These are phyloP conservation scores for Biston stratarius DNA, from an alignment of 2,888 invertebrate species.

Conservation along the genomic window DNA sequence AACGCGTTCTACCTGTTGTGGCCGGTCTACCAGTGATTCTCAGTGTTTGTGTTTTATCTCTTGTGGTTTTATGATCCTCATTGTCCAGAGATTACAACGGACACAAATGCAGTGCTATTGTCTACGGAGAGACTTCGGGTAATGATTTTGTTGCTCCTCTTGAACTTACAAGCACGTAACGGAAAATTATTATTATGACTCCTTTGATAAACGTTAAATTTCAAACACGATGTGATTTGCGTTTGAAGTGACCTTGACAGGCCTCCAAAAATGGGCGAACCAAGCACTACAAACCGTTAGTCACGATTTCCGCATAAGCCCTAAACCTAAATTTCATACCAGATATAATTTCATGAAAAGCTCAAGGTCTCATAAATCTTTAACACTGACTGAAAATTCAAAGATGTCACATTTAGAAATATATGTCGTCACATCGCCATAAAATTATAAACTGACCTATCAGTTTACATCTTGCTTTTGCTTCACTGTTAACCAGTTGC, in stretches of 20 bases:
- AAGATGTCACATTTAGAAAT: constrained; percentile 33
- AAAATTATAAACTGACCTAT: constrained; percentile 11
- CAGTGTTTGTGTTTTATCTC: constrained; percentile 42
- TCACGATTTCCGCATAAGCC: constrained; percentile 63
- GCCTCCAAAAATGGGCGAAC: constrained; percentile 69
- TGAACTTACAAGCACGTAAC: constrained; percentile 22
- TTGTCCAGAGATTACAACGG: constrained; percentile 41
- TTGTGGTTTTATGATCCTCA: constrained; percentile 37
- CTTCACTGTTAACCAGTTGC: constrained; percentile 41
- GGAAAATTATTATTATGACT: constrained; percentile 45
- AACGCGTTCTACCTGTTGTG: constrained; percentile 67
- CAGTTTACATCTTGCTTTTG: constrained; percentile 2
- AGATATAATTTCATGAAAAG: constrained; percentile 10
- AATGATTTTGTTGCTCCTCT: constrained; percentile 49
- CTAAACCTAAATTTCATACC: constrained; percentile 29
- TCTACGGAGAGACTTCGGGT: constrained; percentile 50
- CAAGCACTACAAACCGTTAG: constrained; percentile 69
- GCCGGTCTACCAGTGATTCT: constrained; percentile 42
- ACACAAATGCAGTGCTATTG: constrained; percentile 48
- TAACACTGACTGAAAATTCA: constrained; percentile 11
- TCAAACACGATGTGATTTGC: constrained; percentile 61
- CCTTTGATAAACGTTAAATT: constrained; percentile 64
- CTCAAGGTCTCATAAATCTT: constrained; percentile 7
- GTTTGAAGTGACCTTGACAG: constrained; percentile 70
- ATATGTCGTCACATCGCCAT: constrained; percentile 34